Evolutionary conservation across 2,113 vertebrate species (phyloP), one percentile per base, ranked within the genome.

Genomic region (Phalacrocorax aristotelis): DNA sequence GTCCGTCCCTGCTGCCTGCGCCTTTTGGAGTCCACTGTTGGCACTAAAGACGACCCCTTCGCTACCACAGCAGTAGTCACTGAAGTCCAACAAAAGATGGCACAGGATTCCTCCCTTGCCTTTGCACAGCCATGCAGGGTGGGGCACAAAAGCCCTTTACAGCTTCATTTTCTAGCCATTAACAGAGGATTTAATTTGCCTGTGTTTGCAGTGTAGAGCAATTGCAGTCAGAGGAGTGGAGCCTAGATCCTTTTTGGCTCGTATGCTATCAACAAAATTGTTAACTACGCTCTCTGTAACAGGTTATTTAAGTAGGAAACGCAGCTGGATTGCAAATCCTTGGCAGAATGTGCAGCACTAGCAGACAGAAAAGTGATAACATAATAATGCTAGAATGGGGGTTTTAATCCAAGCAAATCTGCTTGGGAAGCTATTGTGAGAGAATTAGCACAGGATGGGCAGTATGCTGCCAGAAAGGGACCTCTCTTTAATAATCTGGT

Each of bases 331-430:
- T 71, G 80, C 68, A 94, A 96, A 95, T 55, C 86, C 72, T 83
- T 87, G 61, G 89, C 93, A 94, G 95, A 60, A 65, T 3, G 4
- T 66, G 66, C 65, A 84, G 86, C 54, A 48, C 77, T 38, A 60
- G 83, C 91, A 81, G 84, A 78, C 78, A 92, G 87, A 83, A 46
- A 87, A 94, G 93, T 62, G 78, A 79, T 76, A 95, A 91, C 91
- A 80, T 51, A 82, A 86, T 65, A 90, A 93, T 65, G 49, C 55
- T 40, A 72, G 76, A 86, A 91, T 46, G 68, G 69, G 75, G 71
- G 11, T 83, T 93, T 93, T 96, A 96, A 94, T 94, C 93, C 74
- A 75, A 91, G 83, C 68, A 96, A 93, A 95, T 94, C 91, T 96
- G 78, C 82, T 90, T 81, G 71, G 90, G 86, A 54, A 87, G 74